phyloP scores from a whole-genome alignment of 2,113 vertebrate species.

The Rutilus rutilus region DNA sequence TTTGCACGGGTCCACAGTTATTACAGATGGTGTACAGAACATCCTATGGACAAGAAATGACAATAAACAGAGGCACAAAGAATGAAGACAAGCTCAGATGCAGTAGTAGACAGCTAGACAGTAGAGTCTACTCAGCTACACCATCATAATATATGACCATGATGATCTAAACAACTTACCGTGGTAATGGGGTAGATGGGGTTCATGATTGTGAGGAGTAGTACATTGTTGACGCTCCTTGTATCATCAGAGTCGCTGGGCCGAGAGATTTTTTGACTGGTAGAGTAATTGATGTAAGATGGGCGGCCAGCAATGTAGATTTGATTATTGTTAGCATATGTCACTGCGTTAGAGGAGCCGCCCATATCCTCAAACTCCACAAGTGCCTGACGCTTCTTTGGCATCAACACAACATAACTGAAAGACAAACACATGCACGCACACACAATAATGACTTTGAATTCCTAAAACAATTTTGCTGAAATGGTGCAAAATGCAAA shows the following conservation, averaged over 20 bases:
- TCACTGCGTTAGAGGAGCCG: slow-evolving; percentile 90
- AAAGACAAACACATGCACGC: neutral
- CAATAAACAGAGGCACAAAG: neutral
- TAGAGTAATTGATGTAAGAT: slow-evolving; percentile 95
- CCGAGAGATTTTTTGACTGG: slow-evolving; percentile 95
- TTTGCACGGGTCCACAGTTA: slow-evolving; percentile 93
- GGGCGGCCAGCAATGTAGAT: slow-evolving; percentile 93
- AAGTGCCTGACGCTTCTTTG: slow-evolving; percentile 92
- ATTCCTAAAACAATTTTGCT: neutral
- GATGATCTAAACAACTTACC: slow-evolving; percentile 65
- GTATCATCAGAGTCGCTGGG: slow-evolving; percentile 88
- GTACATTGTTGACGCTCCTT: slow-evolving; percentile 89
- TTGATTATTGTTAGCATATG: slow-evolving; percentile 91
- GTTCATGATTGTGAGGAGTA: slow-evolving; percentile 93
- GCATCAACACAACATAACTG: slow-evolving; percentile 97
- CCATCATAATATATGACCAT: no score
- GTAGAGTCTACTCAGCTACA: neutral
- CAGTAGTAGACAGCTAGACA: neutral
- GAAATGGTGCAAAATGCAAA: neutral
- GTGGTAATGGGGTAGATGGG: slow-evolving; percentile 91
- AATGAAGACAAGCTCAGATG: neutral
- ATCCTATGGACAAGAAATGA: slow-evolving; percentile 73
- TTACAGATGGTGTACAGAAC: slow-evolving; percentile 96
- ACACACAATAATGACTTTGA: neutral
- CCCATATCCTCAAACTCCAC: slow-evolving; percentile 93